A percentile compares a stretch with the other conserved stretches of the same genome.
These are phyloP conservation scores for Nannobrachium achirus DNA, from an alignment of 2,113 vertebrate genomes.

Conservation along the genomic window DNA sequence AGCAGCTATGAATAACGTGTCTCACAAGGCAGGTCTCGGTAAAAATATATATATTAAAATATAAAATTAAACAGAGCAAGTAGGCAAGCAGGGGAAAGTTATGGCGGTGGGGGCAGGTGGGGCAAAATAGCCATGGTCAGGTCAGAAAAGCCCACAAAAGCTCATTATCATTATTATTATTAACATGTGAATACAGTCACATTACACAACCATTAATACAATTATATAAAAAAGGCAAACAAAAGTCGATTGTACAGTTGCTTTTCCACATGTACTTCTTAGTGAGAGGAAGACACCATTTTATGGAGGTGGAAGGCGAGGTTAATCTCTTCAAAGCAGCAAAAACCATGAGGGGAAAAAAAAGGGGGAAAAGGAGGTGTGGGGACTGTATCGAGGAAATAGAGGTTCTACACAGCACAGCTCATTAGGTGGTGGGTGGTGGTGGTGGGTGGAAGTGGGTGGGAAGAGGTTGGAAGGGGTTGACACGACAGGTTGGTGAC, in stretches of 20 bases:
- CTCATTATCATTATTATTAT: slow-evolving; percentile 53
- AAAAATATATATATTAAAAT: slow-evolving; percentile 34
- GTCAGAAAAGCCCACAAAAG: slow-evolving; percentile 49
- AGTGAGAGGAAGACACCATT: slow-evolving; percentile 75
- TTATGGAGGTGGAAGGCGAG: slow-evolving; percentile 40
- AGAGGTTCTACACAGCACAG: slow-evolving; percentile 47
- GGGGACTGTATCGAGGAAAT: slow-evolving; percentile 2
- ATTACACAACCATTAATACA: slow-evolving; percentile 61
- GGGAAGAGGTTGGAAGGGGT: not conserved
- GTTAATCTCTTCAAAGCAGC: slow-evolving; percentile 68
- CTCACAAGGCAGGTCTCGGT: slow-evolving; percentile 72
- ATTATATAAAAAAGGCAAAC: slow-evolving; percentile 70
- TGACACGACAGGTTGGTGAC: not conserved
- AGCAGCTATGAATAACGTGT: slow-evolving; percentile 48
- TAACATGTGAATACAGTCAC: slow-evolving; percentile 59
- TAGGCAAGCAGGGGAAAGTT: slow-evolving; percentile 37
- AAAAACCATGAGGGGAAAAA: slow-evolving; percentile 4
- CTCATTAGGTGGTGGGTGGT: not conserved
- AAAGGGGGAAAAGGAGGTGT: not conserved
- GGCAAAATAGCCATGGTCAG: slow-evolving; percentile 31
- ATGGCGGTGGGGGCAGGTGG: not conserved
- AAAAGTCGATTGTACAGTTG: slow-evolving; percentile 73
- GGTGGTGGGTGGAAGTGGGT: not conserved
- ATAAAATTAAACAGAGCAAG: slow-evolving; percentile 53
- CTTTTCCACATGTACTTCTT: slow-evolving; percentile 71